These are phyloP conservation scores for Macroglossus sobrinus DNA, from an alignment of 2,113 vertebrate species.

Conservation along the genomic window DNA sequence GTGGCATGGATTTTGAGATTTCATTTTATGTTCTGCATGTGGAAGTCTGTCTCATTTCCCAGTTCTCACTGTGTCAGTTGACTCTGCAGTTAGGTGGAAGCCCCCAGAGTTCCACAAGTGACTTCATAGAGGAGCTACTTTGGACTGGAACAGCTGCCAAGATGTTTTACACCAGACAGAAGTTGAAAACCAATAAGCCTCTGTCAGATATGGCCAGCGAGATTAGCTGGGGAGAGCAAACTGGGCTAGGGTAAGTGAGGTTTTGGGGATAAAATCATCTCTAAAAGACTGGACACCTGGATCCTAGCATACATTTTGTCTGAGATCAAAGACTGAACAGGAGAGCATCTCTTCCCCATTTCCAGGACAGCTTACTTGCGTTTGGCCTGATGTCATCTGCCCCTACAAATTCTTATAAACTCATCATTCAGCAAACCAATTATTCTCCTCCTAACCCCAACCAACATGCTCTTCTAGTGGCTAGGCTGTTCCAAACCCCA, in stretches of 20 bases:
- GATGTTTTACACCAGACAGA: not conserved
- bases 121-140: conserved; percentile 33
- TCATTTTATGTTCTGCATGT: not conserved
- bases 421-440: not conserved
- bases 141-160: not conserved
- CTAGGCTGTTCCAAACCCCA: not conserved
- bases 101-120: not conserved
- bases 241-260: conserved; percentile 31
- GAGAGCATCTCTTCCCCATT: not conserved
- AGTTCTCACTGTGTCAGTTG: not conserved
- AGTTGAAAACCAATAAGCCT: not conserved
- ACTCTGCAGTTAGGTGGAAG: not conserved
- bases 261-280: not conserved
- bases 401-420: not conserved
- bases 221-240: not conserved
- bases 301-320: not conserved
- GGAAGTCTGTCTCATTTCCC: conserved; percentile 10
- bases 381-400: not conserved
- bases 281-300: not conserved
- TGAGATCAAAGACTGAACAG: not conserved
- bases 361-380: not conserved
- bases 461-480: too few species aligned
- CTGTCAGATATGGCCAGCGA: not conserved
- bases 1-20: conserved; percentile 2
- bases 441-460: not conserved